Evolutionary conservation across 2,888 invertebrate genomes (phyloP).

Genomic region (Cheilosia vernalis): DNA sequence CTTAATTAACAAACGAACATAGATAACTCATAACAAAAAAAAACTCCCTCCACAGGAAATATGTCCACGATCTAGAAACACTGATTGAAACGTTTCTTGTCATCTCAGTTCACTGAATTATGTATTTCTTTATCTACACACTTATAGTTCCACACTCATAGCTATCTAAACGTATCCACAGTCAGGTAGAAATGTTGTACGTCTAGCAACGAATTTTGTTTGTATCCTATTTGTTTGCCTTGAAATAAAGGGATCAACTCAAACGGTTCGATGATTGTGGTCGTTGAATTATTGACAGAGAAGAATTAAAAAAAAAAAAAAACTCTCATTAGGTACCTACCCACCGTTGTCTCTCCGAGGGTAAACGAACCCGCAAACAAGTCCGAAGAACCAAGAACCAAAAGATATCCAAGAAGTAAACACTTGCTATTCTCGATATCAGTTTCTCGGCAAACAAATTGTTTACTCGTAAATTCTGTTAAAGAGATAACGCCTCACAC

Average conservation of each 20-base stretch:
- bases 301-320: neutral
- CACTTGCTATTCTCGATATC: conserved; percentile 36
- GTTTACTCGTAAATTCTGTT: conserved; percentile 46
- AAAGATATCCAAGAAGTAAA: conserved; percentile 20
- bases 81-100: too few relatives aligned
- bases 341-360: neutral
- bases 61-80: too few relatives aligned
- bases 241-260: conserved; percentile 22
- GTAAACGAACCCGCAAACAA: neutral
- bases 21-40: too few relatives aligned
- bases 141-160: too few relatives aligned
- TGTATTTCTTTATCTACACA: too few relatives aligned
- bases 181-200: too few relatives aligned
- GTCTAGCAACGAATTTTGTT: too few relatives aligned
- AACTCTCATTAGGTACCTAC: neutral
- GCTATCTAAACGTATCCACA: too few relatives aligned
- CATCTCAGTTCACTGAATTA: too few relatives aligned
- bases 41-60: too few relatives aligned
- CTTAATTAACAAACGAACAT: too few relatives aligned
- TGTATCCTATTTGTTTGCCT: conserved; percentile 4
- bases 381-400: neutral
- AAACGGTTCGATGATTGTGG: conserved; percentile 6
- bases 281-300: neutral
- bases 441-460: conserved; percentile 41
- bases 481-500: conserved; percentile 33